Percentiles rank a stretch among this genome's conserved stretches.
phyloP scores from a whole-genome alignment of 2,888 invertebrate species.

The Cerceris ruficornis region DNA sequence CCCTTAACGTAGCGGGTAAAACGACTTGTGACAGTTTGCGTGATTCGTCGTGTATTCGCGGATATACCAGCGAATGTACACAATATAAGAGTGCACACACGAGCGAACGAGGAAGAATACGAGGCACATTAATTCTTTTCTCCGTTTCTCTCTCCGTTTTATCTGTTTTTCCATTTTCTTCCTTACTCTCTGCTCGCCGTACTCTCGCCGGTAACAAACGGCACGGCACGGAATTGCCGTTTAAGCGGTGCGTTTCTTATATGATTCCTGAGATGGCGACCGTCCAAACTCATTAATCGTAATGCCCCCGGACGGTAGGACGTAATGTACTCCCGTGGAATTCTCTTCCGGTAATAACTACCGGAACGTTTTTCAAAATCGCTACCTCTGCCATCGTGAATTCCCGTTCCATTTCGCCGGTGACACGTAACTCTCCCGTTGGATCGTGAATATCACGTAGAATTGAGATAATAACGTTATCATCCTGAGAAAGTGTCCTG shows the following conservation, averaged over 20 bases:
- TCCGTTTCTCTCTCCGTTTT: background rate
- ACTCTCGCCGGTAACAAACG: constrained; percentile 54
- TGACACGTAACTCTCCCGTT: constrained; percentile 51
- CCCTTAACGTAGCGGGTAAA: constrained; percentile 21
- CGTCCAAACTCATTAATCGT: constrained; percentile 76
- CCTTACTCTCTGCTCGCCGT: constrained; percentile 14
- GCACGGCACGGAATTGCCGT: constrained; percentile 63
- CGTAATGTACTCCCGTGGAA: constrained; percentile 58
- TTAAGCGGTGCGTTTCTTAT: constrained; percentile 69
- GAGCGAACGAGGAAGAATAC: background rate
- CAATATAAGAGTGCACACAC: background rate
- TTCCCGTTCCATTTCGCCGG: constrained; percentile 60
- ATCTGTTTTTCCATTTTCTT: constrained; percentile 8
- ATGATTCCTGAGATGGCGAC: constrained; percentile 68
- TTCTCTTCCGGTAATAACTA: constrained; percentile 67
- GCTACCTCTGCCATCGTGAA: constrained; percentile 36
- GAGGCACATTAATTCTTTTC: background rate
- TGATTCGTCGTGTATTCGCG: background rate
- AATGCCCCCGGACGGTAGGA: constrained; percentile 52
- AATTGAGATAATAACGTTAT: constrained; percentile 58
- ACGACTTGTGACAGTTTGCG: constrained; percentile 14
- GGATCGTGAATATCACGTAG: constrained; percentile 56
- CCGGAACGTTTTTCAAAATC: constrained; percentile 64
- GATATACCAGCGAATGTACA: background rate
- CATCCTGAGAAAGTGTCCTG: background rate